Evolutionary conservation across 2,888 invertebrate genomes (phyloP), one percentile per base, ranked within the genome.

Genomic region (Diarsia mendica): DNA sequence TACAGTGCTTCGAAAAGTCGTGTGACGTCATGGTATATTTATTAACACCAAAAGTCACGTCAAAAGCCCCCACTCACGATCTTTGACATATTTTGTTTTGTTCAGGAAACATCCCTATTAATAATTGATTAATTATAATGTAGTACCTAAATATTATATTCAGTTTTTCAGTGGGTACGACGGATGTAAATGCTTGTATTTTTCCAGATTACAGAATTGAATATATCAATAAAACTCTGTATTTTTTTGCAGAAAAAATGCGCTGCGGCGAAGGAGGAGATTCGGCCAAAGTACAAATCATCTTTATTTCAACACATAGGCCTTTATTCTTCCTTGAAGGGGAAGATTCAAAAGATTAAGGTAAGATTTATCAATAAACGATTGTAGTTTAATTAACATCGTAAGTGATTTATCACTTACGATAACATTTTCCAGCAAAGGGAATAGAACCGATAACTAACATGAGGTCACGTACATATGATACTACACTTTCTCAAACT

Each of bases 291-390:
- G 90, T 99, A 98, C 92, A 98, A 98, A 85, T 98, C 98, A 0
- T 98, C 99, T 0, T 96, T 99, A 1, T 99, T 99, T 92, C 99
- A 99, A 94, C 99, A 99, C 91, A 98, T 99, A 80, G 99, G 99
- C 5, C 98, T 98, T 33, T 99, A 99, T 91, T 99, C 99, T 0
- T 99, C 99, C 0, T 97, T 99, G 0, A 98, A 98, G 93, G 99
- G 99, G 75, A 99, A 99, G 97, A 98, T 99, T 72, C 99, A 99
- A 92, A 99, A 99, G 94, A 96, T 99, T 0, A 99, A 99, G 97
- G 99, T 98, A 63, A n/a, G 15, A 23, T n/a, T 8, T 58, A 8
- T 15, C 28, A 58, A 15, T 15, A 6, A 28, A 28, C 13, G n/a
- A 53, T 53, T 53, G n/a, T 53, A n/a, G n/a, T 53, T 3, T 53